These are phyloP conservation scores for Tholera decimalis DNA, from an alignment of 2,888 invertebrate species.

Conservation along the genomic window DNA sequence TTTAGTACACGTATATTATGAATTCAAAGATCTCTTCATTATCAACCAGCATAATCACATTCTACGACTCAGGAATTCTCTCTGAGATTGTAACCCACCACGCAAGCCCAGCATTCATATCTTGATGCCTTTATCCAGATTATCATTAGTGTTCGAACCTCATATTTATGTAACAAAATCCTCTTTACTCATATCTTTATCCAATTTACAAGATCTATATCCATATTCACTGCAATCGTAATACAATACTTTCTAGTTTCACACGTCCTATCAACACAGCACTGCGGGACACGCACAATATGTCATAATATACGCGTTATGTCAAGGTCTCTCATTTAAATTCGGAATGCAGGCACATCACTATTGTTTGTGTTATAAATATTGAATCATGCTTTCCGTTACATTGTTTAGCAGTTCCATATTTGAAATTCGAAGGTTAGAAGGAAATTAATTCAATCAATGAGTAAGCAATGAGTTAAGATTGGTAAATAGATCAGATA, in stretches of 20 bases:
- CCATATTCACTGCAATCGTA: not conserved
- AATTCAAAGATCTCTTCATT: not conserved
- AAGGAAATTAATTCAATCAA: not conserved
- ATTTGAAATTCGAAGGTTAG: conserved; percentile 39
- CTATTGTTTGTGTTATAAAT: conserved; percentile 48
- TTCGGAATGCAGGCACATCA: conserved; percentile 41
- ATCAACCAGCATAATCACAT: not conserved
- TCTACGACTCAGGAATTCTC: not conserved
- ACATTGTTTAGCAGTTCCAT: conserved; percentile 15
- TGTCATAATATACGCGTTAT: conserved; percentile 52
- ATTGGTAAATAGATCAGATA: conserved; percentile 4
- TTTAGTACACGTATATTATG: not conserved
- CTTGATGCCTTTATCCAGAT: not conserved
- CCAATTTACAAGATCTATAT: not conserved
- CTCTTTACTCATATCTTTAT: not conserved
- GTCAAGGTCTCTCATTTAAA: conserved; percentile 62
- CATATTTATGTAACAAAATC: too few species aligned
- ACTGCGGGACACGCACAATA: conserved; percentile 23
- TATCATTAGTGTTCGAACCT: not conserved
- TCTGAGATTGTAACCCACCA: not conserved
- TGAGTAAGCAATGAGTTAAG: not conserved
- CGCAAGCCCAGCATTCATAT: not conserved
- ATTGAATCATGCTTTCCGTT: conserved; percentile 44
- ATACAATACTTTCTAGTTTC: conserved; percentile 14
- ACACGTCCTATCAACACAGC: conserved; percentile 18